Evolutionary conservation across 2,113 vertebrate species (phyloP), one percentile per base, ranked within the genome.

Genomic region (Platysteira castanea): DNA sequence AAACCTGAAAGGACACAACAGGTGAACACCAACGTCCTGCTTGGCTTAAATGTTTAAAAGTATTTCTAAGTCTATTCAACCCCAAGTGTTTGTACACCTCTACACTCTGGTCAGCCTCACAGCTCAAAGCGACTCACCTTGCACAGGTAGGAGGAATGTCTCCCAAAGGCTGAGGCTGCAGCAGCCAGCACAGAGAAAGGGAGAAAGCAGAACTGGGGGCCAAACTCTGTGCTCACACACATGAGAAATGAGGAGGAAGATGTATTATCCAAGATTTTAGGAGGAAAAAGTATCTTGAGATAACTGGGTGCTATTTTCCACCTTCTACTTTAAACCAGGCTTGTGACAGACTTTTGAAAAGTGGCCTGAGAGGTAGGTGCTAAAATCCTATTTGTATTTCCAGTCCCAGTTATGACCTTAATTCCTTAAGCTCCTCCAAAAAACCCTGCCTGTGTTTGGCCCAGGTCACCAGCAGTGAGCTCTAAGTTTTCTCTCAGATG

Each of bases 1-100:
- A 99, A 99, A 96, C 99, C 99, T 99, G 98, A 2, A 82, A 75
- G 90, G 5, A 89, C 13, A 84, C 1, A 84, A 30, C 0, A 2
- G 68, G 35, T 3, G 3, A 64, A 28, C 50, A 44, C 15, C 46
- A 35, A 21, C 0, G 0, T 35, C 71, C 15, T 46, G 35, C 28
- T 15, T 27, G 42, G 31, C 23, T 74, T 37, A 24, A 59, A 59
- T 5, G 22, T 56, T 56, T 33, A 56, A 33, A 56, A 33, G 31
- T 14, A 21, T 33, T 68, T n/a, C 0, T 2, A 60, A 53, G 22
- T 11, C 23, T 63, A 2, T 39, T 28, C 20, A 76, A 78, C 4
- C 12, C 9, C 13, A 39, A 47, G 73, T 4, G 19, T 35, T 65
- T 61, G 81, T 6, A 35, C 30, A 47, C 10, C 41, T 33, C 3